Evolutionary conservation across 2,888 invertebrate genomes (phyloP), one percentile per base, ranked within the genome.

Genomic region (Cryptus viduatorius): DNA sequence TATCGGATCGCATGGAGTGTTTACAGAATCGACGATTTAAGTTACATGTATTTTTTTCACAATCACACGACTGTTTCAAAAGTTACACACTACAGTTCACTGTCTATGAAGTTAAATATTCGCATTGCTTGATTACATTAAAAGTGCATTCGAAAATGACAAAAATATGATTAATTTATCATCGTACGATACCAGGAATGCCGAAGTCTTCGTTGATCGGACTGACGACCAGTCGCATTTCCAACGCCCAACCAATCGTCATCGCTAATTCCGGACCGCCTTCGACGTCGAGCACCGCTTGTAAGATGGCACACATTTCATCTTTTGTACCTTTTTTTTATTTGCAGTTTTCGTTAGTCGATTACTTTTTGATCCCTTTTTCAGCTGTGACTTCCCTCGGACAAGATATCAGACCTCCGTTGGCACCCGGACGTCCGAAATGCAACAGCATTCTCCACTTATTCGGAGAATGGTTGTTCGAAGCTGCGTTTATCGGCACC

Each of bases 381-480:
- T 59, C 75, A 97, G 97, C 96, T 81, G 94, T 96, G 87, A 94
- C 95, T 53, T 95, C 95, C 1, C 94, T 96, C 83, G 95, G 95
- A 4, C 93, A 94, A 77, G 96, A 95, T 42, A 95, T 95, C 73
- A 95, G 96, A 89, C 95, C 95, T 16, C 96, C 97, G 0, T 94
- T 97, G 86, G 96, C 97, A 0, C 95, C 96, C 19, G 95, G 96
- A 42, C 95, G 98, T 79, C 98, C 99, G 24, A 98, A 98, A 92
- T 98, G 98, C 90, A 99, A 99, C 94, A 98, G 98, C 86, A 97
- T 99, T 92, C 95, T 99, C 81, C 98, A 99, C 94, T 95, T 99
- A 87, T 98, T 99, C 94, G 99, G 99, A 1, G 97, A 98, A 92
- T 99, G 99, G 99, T 94, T 99, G 86, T 98, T 99, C 93, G 99